Base-by-base conservation (phyloP, 2,113 vertebrate species). In the Sinosuthora webbiana region DNA sequence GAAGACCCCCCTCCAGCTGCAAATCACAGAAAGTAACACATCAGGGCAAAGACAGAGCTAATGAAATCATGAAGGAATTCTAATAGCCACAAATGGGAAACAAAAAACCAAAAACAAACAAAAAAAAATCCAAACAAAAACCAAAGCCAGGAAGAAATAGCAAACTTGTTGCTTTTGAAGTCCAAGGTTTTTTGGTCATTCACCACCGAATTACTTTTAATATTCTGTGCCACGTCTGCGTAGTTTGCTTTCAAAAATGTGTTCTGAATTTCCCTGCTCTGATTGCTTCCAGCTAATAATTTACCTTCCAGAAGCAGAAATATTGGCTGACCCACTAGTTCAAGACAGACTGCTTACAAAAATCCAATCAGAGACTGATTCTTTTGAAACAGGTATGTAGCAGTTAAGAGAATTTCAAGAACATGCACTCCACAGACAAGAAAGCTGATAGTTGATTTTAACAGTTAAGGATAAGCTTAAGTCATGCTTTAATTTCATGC, bases 1-100 rank as follows among this genome's bases (percentile, higher is more conserved):
- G 99, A 98, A 97, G 99, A 99, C 97, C 98, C 99, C 98, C 99
- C 99, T 98, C 99, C 99, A 83, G 98, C 99, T 99, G 98, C 93
- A 98, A 98, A 97, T 97, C 97, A 98, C 96, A 98, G 98, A 98
- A 98, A 98, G 98, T 92, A 97, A 98, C 96, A 98, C 97, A 96
- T 97, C 97, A 98, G 98, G 71, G 98, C 80, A 97, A 80, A 96
- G 92, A 92, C 78, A 97, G 75, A 96, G 91, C 89, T 76, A 87
- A 92, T 80, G 82, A 93, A 88, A 90, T 91, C 68, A 85, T 88
- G 86, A 96, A 97, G 89, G 94, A 97, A 97, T 93, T 90, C 13
- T 56, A 96, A 91, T 62, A 94, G 78, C 85, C 93, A 94, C 47
- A 28, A 95, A 93, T 57, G 55, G 83, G 20, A 73, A 83, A 18